Percentiles rank a stretch among this genome's conserved stretches.
Evolutionary conservation across 2,113 vertebrate species (phyloP).

Genomic region (Melanerpes aurifrons): DNA sequence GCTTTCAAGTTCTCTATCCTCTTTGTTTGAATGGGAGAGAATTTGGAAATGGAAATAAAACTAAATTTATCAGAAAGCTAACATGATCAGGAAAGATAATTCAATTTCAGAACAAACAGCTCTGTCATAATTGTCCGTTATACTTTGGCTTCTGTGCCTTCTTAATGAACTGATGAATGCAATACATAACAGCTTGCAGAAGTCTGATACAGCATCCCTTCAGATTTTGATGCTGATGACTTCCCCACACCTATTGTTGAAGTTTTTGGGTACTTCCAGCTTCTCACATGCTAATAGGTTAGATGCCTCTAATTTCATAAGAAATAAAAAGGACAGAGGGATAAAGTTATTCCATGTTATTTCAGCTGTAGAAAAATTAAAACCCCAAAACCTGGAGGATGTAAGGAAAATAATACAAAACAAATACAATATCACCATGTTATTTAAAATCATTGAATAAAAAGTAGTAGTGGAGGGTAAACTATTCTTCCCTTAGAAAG

Average conservation of each 20-base stretch:
- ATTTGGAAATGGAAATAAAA: conserved; percentile 1
- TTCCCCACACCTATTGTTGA: not conserved
- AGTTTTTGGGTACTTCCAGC: not conserved
- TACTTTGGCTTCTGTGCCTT: not conserved
- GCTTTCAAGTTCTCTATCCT: not conserved
- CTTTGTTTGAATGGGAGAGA: not conserved
- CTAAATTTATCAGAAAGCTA: not conserved
- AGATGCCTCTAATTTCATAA: not conserved
- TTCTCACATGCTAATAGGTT: not conserved
- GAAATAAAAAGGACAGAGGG: not conserved
- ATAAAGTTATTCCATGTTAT: not conserved
- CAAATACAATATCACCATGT: not conserved
- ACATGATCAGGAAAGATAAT: not conserved
- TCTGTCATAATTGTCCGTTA: not conserved
- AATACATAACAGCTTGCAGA: not conserved
- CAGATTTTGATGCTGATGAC: not conserved
- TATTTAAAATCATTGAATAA: not conserved
- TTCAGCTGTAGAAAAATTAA: not conserved
- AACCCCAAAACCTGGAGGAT: not conserved
- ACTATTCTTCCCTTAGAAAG: not conserved
- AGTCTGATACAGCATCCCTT: not conserved
- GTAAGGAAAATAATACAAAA: not conserved
- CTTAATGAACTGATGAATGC: not conserved
- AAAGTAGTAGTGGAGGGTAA: not conserved
- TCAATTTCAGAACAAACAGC: not conserved